Evolutionary conservation across 53 echinoderm and acorn worm genomes (phyloP).

Genomic region (Pentamera pediparva): DNA sequence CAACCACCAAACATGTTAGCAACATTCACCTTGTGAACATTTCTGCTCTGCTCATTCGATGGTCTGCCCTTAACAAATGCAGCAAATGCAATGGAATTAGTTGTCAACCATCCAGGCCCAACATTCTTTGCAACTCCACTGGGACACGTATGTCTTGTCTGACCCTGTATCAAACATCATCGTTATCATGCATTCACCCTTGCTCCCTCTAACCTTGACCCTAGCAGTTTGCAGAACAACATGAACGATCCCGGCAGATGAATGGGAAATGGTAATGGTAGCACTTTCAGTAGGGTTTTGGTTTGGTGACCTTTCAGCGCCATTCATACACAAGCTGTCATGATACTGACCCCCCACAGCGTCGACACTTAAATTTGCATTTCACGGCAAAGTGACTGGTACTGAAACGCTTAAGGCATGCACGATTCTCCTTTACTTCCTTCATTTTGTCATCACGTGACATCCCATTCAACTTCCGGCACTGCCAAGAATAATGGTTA

Average conservation of each 20-base stretch:
- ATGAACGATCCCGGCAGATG: neutral
- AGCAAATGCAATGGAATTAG: conserved; percentile 26
- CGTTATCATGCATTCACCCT: neutral
- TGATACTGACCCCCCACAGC: neutral
- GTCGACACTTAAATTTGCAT: conserved; percentile 2
- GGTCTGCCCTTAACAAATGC: conserved; percentile 30
- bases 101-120: conserved; percentile 12
- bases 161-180: conserved; percentile 36
- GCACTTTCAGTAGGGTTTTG: neutral
- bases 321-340: neutral
- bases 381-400: conserved; percentile 13
- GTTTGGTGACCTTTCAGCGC: neutral
- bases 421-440: conserved; percentile 12
- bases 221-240: conserved; percentile 23
- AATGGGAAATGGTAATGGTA: conserved; percentile 1
- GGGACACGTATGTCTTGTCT: conserved; percentile 23
- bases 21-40: conserved; percentile 24
- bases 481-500: conserved; percentile 21
- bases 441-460: conserved; percentile 7
- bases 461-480: conserved; percentile 20
- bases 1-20: conserved; percentile 18
- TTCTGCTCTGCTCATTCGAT: neutral
- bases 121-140: conserved; percentile 19
- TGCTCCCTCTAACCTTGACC: conserved; percentile 14
- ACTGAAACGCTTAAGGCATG: conserved; percentile 29